Evolutionary conservation across 92 coral and sea anemone species (phyloP), one percentile per base, ranked within the genome.

Genomic region (Blastomussa wellsi): DNA sequence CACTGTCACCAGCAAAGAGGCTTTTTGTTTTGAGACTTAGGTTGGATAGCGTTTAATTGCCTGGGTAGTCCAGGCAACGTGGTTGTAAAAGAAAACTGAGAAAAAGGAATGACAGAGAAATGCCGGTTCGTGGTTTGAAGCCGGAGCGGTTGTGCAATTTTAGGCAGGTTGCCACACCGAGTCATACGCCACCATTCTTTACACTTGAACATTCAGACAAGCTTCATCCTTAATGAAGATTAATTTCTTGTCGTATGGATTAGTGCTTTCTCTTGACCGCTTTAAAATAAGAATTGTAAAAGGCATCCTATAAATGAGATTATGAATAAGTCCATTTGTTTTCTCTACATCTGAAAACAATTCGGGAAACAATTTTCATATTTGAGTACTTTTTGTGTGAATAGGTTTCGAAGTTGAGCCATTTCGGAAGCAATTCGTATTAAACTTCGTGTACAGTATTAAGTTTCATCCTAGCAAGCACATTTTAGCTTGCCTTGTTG

Each of bases 341-440:
- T 74, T 74, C 42, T 57, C 24, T 44, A 24, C 79, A 74, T 49
- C 37, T 74, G 29, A 74, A 74, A 74, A 74, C 32, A 73, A 55
- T 74, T 38, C 38, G 42, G 47, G 5, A 62, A 33, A 74, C 44
- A 59, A 64, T 74, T 74, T 74, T 57, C 74, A 42, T 59, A 31
- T 74, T 59, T 59, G 74, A 83, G 74, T 39, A 73, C 44, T n/a
- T 53, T 38, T 38, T 4, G 53, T 26, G 31, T 29, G 33, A 17
- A 24, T 38, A 24, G 29, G 14, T 60, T 79, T 73, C 16, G 57
- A 22, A 39, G 6, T 74, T 24, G 19, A 83, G 87, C 81, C 42
- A 47, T 83, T 62, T 62, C 87, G 87, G 81, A 83, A 83, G 80
- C 26, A 19, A 74, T 83, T 68, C 19, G 47, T 60, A 60, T 74